Conservation (phyloP, 1,140 invertebrate species). For the Lutraria rhynchaena region DNA sequence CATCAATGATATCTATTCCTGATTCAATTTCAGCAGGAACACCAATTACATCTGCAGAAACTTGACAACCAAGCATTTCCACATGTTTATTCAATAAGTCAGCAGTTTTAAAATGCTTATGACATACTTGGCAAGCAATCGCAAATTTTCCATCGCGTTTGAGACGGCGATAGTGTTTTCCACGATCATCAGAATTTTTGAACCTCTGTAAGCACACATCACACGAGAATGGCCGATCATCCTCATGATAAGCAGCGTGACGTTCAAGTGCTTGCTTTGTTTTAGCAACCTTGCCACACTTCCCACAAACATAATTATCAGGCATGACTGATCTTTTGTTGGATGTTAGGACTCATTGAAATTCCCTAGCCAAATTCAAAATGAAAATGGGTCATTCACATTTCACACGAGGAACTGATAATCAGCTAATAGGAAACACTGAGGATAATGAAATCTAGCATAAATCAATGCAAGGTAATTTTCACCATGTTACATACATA, state of each 20-base stretch:
- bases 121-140: conserved; percentile 43
- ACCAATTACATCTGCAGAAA: not conserved
- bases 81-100: conserved; percentile 37
- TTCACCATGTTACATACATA: too few species aligned
- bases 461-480: too few species aligned
- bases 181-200: conserved; percentile 53
- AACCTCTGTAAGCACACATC: conserved; percentile 51
- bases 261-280: conserved; percentile 51
- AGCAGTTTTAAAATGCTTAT: conserved; percentile 54
- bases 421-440: too few species aligned
- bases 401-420: too few species aligned
- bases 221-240: conserved; percentile 45
- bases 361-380: too few species aligned
- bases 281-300: conserved; percentile 55
- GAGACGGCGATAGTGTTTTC: conserved; percentile 49
- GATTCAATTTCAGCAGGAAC: not conserved
- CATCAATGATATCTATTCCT: not conserved
- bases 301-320: conserved; percentile 37
- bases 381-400: too few species aligned
- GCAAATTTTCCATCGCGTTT: conserved; percentile 44
- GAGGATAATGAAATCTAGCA: too few species aligned
- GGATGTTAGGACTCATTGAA: too few species aligned
- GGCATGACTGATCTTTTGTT: too few species aligned
- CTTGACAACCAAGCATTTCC: conserved; percentile 37
- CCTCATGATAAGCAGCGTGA: conserved; percentile 53